Evolutionary conservation across 2,113 vertebrate species (phyloP), one percentile per base, ranked within the genome.

Genomic region (Fregetta grallaria): DNA sequence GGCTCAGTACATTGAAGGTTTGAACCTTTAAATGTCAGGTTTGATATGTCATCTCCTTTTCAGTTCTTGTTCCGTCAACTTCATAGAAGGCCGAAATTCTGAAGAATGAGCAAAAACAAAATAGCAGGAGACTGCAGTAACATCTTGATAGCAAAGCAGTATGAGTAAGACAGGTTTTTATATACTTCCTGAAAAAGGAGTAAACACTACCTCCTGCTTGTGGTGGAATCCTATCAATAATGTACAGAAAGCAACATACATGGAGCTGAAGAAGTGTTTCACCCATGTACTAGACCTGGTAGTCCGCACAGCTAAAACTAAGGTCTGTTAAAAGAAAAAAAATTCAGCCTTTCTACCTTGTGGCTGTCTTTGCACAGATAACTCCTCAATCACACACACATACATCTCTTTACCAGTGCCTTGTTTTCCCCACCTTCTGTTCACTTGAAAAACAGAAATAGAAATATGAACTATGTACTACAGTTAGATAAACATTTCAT

Each of bases 1-100:
- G n/a, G 74, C 58, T 90, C 70, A 58, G 58, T 38, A 59, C 14
- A 7, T 2, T 53, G 95, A 93, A 81, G 34, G 40, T 88, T 58
- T 95, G 83, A 86, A 75, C 78, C 42, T 95, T 95, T 85, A 97
- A 90, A 96, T 95, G 66, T 88, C 89, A 96, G 78, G 62, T 92
- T 85, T 59, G 56, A 90, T 77, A 74, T 3, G 5, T 47, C 42
- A 32, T 90, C 49, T 91, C 52, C 65, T 91, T 91, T 94, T 63
- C 76, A 87, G 66, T 75, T 92, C 70, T 84, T 59, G 44, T 82
- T 94, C 82, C 10, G 1, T 74, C 90, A 96, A 8, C 86, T 87
- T 68, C 86, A 79, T 0, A 87, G 80, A 68, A 80, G 27, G 65
- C 44, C 22, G 63, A 90, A 92, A 91, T 88, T 75, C 53, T 40